Percentiles rank a stretch among this genome's conserved stretches.
Evolutionary conservation across 1,140 invertebrate species (phyloP).

Genomic region (Steinernema feltiae): DNA sequence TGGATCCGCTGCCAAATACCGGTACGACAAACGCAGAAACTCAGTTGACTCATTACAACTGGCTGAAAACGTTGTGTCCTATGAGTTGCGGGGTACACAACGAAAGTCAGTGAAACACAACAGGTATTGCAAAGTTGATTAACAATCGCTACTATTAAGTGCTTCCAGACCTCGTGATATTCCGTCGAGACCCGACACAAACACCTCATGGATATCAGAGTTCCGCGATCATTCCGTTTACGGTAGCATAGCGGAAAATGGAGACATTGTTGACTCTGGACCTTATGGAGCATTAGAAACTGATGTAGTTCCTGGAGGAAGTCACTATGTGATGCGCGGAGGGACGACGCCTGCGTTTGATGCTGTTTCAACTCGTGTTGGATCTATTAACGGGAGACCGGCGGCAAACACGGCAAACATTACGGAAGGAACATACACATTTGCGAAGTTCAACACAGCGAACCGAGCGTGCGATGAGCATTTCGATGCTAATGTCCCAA

Average conservation of each 20-base stretch:
- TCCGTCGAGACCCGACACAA: constrained; percentile 22
- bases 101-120: constrained; percentile 22
- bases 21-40: constrained; percentile 32
- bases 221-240: not conserved
- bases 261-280: not conserved
- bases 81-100: constrained; percentile 34
- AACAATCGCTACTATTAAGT: not conserved
- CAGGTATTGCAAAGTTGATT: constrained; percentile 6
- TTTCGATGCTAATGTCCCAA: constrained; percentile 2
- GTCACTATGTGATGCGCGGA: constrained; percentile 11
- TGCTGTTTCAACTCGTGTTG: not conserved
- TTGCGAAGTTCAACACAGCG: constrained; percentile 12
- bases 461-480: not conserved
- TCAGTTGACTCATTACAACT: constrained; percentile 45
- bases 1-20: constrained; percentile 31
- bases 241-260: constrained; percentile 16
- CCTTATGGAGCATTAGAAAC: constrained; percentile 30
- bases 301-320: constrained; percentile 25
- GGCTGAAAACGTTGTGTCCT: constrained; percentile 45
- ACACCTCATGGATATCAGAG: constrained; percentile 22
- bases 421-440: not conserved
- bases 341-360: constrained; percentile 16
- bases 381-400: not conserved
- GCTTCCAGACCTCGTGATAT: not conserved
- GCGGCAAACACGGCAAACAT: too few relatives aligned